Evolutionary conservation across 2,888 invertebrate species (phyloP), one percentile per base, ranked within the genome.

Genomic region (Tribolium freemani): DNA sequence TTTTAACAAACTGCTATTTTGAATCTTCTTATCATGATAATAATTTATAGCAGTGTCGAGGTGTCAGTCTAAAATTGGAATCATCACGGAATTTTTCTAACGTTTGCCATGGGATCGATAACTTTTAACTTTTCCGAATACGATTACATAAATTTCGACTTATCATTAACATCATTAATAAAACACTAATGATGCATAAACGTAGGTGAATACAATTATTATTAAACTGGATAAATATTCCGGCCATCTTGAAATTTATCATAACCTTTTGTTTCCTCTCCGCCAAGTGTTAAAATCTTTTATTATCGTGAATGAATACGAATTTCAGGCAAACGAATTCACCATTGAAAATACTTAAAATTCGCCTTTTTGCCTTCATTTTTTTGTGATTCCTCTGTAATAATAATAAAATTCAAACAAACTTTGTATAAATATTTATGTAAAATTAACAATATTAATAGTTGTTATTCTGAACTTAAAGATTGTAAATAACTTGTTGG

Each of bases 351-450:
- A 61, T 11, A 61, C 61, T 61, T 50, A 64, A 64, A 64, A 64
- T 64, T 64, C 45, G 64, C 53, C 53, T 64, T 64, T 64, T 64
- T 64, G 53, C 54, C 64, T 64, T 63, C n/a, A 30, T 63, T 26
- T 64, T 64, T 45, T 64, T 64, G 51, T 63, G 63, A 63, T 63
- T 63, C 51, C 44, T 46, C 60, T 61, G 31, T 56, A 56, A 61
- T 61, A 61, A 61, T 61, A 61, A 61, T 46, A 61, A 61, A 61
- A 61, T 61, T 61, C 60, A 16, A 45, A 48, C 48, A 64, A 38
- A 64, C 38, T 64, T 64, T 64, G 53, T 64, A 53, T 64, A 64
- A 64, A 64, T 64, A 64, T 64, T 64, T 53, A 53, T 64, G 44
- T 53, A 26, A 64, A 51, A 64, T 63, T 63, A 64, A 53, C 50